Evolutionary conservation across 2,113 vertebrate genomes (phyloP).

Genomic region (Motacilla alba): DNA sequence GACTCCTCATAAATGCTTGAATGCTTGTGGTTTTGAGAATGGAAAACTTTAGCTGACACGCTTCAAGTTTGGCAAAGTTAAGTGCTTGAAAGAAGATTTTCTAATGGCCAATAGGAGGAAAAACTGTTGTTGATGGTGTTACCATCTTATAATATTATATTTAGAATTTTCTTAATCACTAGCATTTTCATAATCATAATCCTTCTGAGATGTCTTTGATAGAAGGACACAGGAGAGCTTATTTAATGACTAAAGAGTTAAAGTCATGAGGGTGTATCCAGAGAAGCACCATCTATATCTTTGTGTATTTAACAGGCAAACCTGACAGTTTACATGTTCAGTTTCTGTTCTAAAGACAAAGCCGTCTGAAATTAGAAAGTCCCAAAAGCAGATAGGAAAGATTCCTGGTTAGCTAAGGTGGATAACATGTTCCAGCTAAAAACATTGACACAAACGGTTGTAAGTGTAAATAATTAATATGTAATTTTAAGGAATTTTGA

Average conservation of each 20-base stretch:
- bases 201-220: neutral
- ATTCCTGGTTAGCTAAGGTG: neutral
- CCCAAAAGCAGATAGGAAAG: neutral
- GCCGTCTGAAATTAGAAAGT: neutral
- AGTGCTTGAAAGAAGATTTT: constrained; percentile 4
- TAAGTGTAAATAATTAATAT: neutral
- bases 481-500: neutral
- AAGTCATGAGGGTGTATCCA: neutral
- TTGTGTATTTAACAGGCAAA: neutral
- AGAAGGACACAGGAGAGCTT: neutral
- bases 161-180: neutral
- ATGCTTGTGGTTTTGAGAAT: constrained; percentile 39
- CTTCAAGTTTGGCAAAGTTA: neutral
- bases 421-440: neutral
- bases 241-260: neutral
- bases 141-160: neutral
- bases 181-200: neutral
- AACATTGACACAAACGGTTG: neutral
- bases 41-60: constrained; percentile 25
- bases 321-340: neutral
- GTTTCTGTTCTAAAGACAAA: neutral
- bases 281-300: neutral
- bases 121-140: neutral
- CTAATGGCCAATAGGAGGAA: neutral
- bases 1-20: neutral